A percentile compares a stretch with the other conserved stretches of the same genome.
Conservation (phyloP, 2,113 vertebrate genomes). For the Trachemys scripta region DNA sequence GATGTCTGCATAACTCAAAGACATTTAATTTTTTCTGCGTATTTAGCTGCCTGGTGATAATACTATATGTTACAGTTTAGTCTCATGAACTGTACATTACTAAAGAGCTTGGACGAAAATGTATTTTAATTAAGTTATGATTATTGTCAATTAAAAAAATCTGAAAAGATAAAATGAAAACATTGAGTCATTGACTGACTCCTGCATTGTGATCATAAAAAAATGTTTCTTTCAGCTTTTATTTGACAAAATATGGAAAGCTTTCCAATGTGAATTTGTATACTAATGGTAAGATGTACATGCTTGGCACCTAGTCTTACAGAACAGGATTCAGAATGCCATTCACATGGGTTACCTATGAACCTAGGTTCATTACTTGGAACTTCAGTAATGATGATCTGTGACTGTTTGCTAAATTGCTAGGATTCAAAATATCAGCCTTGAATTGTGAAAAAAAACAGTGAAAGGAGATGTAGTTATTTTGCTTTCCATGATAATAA, state of each 20-base stretch:
- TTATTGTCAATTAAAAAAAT: not conserved
- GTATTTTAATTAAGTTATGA: not conserved
- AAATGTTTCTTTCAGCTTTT: not conserved
- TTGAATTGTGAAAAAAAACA: not conserved
- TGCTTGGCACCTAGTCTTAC: not conserved
- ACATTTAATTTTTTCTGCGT: slow-evolving; percentile 28
- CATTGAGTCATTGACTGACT: not conserved
- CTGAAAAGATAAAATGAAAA: not conserved
- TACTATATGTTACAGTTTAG: not conserved
- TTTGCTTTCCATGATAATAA: not conserved
- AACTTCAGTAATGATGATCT: not conserved
- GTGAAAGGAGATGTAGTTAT: not conserved
- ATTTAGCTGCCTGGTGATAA: slow-evolving; percentile 37
- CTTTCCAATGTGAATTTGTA: not conserved
- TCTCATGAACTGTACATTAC: not conserved
- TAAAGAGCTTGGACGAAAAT: not conserved
- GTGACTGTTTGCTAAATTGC: not conserved
- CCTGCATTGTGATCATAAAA: not conserved
- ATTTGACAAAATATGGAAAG: not conserved
- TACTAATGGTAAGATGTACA: not conserved
- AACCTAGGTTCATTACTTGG: too few relatives aligned
- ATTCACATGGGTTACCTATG: not conserved
- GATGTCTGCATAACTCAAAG: not conserved
- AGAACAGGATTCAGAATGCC: not conserved
- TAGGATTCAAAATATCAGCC: not conserved